Conservation (phyloP, 2,113 vertebrate species). For the Phasianus colchicus region DNA sequence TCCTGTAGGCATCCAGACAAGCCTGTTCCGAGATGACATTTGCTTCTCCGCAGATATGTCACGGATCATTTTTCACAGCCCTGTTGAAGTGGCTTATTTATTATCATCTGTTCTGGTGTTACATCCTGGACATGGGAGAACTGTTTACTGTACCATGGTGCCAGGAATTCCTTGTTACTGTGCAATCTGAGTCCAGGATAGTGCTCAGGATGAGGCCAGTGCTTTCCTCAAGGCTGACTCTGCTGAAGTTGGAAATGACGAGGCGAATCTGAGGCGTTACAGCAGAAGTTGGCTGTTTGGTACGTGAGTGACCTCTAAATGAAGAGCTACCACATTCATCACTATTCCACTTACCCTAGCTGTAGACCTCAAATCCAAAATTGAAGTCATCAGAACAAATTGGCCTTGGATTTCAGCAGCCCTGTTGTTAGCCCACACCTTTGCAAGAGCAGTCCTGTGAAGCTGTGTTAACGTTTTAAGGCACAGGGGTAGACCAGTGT, state of each 20-base stretch:
- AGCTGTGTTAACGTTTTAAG: background rate
- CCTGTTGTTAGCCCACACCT: background rate
- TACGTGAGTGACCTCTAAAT: background rate
- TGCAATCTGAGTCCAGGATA: conserved; percentile 43
- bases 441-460: background rate
- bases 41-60: conserved; percentile 28
- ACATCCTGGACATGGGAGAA: conserved; percentile 57
- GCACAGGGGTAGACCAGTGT: background rate
- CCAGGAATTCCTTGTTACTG: conserved; percentile 54
- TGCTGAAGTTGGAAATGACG: background rate
- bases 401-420: background rate
- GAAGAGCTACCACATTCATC: background rate
- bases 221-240: background rate
- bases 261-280: background rate
- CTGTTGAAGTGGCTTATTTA: conserved; percentile 61
- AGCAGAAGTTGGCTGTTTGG: background rate
- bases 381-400: conserved; percentile 38
- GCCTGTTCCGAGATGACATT: conserved; percentile 60
- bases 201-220: background rate
- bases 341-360: background rate
- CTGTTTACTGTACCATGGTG: conserved; percentile 35
- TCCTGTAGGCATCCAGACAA: conserved; percentile 46
- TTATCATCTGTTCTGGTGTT: conserved; percentile 60
- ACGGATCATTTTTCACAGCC: conserved; percentile 64
- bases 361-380: conserved; percentile 25